Conservation (phyloP, 2,888 invertebrate species). For the Chrysotoxum bicinctum region DNA sequence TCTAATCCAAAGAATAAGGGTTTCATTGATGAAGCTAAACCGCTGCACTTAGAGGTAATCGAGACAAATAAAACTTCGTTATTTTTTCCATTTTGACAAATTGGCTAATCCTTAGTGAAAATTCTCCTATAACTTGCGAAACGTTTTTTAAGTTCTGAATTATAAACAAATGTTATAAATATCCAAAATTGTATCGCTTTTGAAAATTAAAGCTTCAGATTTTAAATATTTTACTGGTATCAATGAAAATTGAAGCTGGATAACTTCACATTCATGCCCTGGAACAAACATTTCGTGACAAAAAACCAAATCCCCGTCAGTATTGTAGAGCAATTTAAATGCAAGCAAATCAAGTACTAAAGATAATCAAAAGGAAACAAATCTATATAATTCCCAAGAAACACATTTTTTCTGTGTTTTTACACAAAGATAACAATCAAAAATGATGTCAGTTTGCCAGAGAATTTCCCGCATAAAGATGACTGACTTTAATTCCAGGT, state of each 20-base stretch:
- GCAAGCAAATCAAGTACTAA: not conserved
- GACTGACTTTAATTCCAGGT: slow-evolving; percentile 60
- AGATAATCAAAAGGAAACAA: not conserved
- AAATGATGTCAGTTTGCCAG: slow-evolving; percentile 54
- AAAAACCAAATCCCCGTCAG: not conserved
- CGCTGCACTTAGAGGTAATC: too few species aligned
- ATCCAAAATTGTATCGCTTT: too few species aligned
- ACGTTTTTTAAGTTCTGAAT: too few species aligned
- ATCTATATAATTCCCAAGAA: slow-evolving; percentile 37
- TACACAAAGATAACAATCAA: slow-evolving; percentile 60
- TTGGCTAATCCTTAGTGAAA: too few species aligned
- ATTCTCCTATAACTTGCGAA: too few species aligned
- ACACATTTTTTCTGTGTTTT: slow-evolving; percentile 43
- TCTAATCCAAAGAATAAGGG: too few species aligned
- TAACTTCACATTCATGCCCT: not conserved
- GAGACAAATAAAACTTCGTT: too few species aligned
- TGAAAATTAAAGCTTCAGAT: too few species aligned
- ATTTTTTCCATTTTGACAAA: too few species aligned
- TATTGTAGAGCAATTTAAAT: slow-evolving; percentile 33
- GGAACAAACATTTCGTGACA: not conserved
- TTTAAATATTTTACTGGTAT: too few species aligned
- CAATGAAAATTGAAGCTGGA: not conserved
- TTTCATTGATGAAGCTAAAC: too few species aligned
- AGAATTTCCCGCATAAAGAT: slow-evolving; percentile 60
- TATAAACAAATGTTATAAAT: too few species aligned